Base-by-base conservation (phyloP, 1,140 invertebrate species). In the Grapholita molesta region DNA sequence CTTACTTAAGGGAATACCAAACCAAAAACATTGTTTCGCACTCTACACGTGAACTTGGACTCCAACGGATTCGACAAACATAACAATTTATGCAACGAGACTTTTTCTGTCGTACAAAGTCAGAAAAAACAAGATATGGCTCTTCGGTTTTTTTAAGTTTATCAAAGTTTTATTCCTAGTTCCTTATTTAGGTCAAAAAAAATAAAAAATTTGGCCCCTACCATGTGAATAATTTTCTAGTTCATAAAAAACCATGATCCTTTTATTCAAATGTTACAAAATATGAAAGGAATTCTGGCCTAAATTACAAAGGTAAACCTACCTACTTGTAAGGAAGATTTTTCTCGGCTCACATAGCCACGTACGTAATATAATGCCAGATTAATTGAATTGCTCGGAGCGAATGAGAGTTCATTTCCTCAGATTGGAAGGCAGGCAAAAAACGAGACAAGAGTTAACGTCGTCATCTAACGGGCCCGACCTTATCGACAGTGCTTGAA, bases 301-400 rank as follows among this genome's bases (percentile, higher is more conserved):
- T 48, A 21, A 48, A 48, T 21, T 15, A 6, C 42, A 48, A 38
- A 38, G 42, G 8, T 15, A 48, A 48, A 48, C 42, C 7, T 38
- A n/a, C 3, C 35, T 5, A 48, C 18, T 18, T 21, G 42, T 21
- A 48, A 48, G 21, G 71, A 76, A 74, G 75, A 78, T 25, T 33
- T 57, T 38, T 66, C 65, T 68, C 68, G 52, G 35, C 55, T 66
- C 64, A 64, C 61, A 64, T 70, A 67, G 68, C 69, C 48, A 68
- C 67, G 67, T 72, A 69, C 68, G 70, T 76, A 83, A 82, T 76
- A 67, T 77, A 78, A 82, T 65, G 72, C 78, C 52, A 68, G 70
- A 74, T 84, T 85, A 86, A 88, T 84, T 84, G 75, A 82, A 83
- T 79, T 70, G 76, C 80, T 74, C 67, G 64, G 66, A 72, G 76